Base-by-base conservation (phyloP, 2,113 vertebrate genomes). In the Excalfactoria chinensis region DNA sequence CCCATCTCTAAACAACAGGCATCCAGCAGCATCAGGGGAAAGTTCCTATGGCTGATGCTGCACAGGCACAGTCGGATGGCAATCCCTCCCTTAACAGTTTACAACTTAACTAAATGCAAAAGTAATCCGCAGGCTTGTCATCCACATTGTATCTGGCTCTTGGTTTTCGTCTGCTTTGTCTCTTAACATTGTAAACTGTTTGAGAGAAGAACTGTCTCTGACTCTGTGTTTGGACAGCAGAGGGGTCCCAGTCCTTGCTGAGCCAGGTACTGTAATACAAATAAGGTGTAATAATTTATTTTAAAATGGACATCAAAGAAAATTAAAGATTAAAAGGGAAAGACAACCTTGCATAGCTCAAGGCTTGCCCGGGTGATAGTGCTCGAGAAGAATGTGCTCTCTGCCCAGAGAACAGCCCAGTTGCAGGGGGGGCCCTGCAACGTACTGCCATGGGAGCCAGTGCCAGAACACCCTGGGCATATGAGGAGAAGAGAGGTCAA, bases 161-260 rank as follows among this genome's bases (percentile, higher is more conserved):
- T 75, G 63, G 48, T 7, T 93, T 96, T 88, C 66, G 59, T 95
- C 93, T 94, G 90, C 84, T 95, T 96, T 95, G 86, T 92, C 86
- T 96, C 92, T 94, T 92, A 74, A 56, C 62, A 84, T 4, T 84
- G 88, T 96, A 94, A 96, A 95, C 70, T 86, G 62, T 95, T 94
- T 90, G 77, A 93, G 84, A 73, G 78, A 91, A 91, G 93, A 93
- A 84, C 84, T 94, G 86, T 94, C 88, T 96, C 74, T 92, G 90
- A 93, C 63, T 94, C 80, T 86, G n/a, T 93, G 88, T 95, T 96
- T 94, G 84, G 92, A 96, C 86, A 94, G 92, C 58, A 82, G 86
- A 94, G 67, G n/a, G 28, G 70, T 91, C 80, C 66, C 26, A 62
- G 86, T 51, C 84, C 84, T 88, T 86, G 70, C 66, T 92, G 86